These are phyloP conservation scores for Furcifer pardalis DNA, from an alignment of 2,797 vertebrate genomes.

Conservation along the genomic window DNA sequence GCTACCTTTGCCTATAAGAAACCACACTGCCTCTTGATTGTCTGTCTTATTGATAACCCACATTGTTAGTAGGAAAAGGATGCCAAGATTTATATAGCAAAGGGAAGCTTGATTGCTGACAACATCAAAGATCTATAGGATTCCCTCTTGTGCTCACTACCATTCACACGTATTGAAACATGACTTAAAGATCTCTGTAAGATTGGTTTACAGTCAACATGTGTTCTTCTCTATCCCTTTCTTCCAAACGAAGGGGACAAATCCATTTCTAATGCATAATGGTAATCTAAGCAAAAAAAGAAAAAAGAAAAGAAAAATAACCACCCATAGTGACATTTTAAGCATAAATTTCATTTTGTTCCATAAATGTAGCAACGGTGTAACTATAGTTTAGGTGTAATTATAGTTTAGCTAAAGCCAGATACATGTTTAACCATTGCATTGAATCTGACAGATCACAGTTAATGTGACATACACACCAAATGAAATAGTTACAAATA, in stretches of 20 bases:
- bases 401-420: not conserved
- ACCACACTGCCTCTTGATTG: too few species aligned
- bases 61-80: too few species aligned
- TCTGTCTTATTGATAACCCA: too few species aligned
- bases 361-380: not conserved
- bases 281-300: not conserved
- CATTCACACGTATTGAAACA: too few species aligned
- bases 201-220: not conserved
- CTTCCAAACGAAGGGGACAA: not conserved
- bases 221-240: not conserved
- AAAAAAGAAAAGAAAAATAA: too few species aligned
- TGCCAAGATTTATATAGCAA: too few species aligned
- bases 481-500: conserved; percentile 23
- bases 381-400: not conserved
- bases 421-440: not conserved
- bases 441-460: not conserved
- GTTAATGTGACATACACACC: not conserved
- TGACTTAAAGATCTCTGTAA: too few species aligned
- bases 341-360: conserved; percentile 1
- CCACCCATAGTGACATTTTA: not conserved
- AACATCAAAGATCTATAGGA: too few species aligned
- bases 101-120: too few species aligned
- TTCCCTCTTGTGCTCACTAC: too few species aligned
- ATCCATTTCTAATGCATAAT: not conserved
- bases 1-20: too few species aligned